A percentile compares a stretch with the other conserved stretches of the same genome.
phyloP scores from a whole-genome alignment of 2,888 invertebrate genomes.

The Epirrhoe alternata region DNA sequence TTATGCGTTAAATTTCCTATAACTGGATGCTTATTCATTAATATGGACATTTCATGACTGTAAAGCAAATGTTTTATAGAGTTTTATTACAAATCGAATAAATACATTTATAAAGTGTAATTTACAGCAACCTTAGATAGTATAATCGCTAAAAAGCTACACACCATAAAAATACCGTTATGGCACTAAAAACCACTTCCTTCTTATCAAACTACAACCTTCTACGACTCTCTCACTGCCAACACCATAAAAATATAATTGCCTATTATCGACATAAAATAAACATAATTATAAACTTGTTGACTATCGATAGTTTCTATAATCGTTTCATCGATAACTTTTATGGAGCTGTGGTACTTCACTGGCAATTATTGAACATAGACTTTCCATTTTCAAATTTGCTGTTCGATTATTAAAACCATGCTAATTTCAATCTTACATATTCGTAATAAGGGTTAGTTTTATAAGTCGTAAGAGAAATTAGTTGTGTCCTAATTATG shows the following conservation, averaged over 20 bases:
- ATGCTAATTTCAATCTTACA: conserved; percentile 16
- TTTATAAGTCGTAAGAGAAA: background rate
- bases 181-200: conserved; percentile 21
- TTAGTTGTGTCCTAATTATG: conserved; percentile 38
- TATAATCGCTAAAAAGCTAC: conserved; percentile 26
- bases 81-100: background rate
- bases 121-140: conserved; percentile 14
- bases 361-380: conserved; percentile 65
- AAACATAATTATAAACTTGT: conserved; percentile 36
- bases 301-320: conserved; percentile 41
- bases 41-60: background rate
- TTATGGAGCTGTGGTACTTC: conserved; percentile 54
- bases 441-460: background rate
- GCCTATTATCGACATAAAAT: conserved; percentile 36
- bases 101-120: conserved; percentile 9
- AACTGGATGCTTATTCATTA: no score
- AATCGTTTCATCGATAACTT: conserved; percentile 51
- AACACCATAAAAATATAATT: conserved; percentile 37
- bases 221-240: conserved; percentile 18
- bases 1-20: no score
- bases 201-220: conserved; percentile 18
- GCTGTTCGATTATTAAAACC: conserved; percentile 9
- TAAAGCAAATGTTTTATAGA: no score
- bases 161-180: conserved; percentile 31
- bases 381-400: conserved; percentile 42